Percentiles rank a stretch among this genome's conserved stretches.
Conservation (phyloP, 2,888 invertebrate genomes). For the Ischnura elegans region DNA sequence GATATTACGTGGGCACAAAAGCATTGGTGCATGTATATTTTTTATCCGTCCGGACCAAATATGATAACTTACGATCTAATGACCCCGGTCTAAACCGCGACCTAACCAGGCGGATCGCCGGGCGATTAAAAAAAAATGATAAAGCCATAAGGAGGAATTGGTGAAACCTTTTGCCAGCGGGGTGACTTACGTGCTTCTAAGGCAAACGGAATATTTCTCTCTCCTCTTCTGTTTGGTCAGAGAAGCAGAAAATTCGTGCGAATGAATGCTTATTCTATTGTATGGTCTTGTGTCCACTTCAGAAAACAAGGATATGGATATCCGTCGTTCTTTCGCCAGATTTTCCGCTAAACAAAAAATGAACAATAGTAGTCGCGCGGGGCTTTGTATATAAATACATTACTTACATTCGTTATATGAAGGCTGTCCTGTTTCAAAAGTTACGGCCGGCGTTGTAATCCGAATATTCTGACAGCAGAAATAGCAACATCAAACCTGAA, state of each 20-base stretch:
- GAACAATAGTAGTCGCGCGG: no score
- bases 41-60: neutral
- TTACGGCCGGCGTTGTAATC: no score
- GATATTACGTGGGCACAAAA: neutral
- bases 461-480: no score
- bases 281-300: neutral
- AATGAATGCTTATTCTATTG: neutral
- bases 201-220: neutral
- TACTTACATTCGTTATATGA: no score
- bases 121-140: neutral
- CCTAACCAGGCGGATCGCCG: neutral
- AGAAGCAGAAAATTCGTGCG: neutral
- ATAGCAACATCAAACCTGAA: no score
- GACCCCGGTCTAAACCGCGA: neutral
- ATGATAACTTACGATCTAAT: neutral
- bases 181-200: neutral
- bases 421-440: no score
- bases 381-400: no score
- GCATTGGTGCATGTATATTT: neutral
- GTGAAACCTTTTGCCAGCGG: neutral
- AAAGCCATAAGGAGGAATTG: neutral
- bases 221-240: neutral
- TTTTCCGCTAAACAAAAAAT: neutral
- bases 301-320: neutral
- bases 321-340: neutral